Evolutionary conservation across 2,888 invertebrate genomes (phyloP).

Genomic region (Pasiphila rectangulata): DNA sequence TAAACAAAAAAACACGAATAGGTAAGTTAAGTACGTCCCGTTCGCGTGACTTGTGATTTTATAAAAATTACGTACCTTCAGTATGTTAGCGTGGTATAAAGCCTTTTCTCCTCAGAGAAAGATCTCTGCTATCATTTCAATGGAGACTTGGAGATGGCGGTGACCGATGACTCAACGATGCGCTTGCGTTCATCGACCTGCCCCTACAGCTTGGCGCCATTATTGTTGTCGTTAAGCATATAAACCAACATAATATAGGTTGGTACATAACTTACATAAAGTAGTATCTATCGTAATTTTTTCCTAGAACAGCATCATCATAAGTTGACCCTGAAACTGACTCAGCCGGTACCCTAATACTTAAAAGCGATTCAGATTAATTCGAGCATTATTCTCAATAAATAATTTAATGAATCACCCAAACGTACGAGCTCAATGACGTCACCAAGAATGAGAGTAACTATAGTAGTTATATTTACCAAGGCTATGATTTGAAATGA

Average conservation of each 20-base stretch:
- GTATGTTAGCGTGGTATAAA: conserved; percentile 36
- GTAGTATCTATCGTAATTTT: not conserved
- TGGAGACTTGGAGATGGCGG: conserved; percentile 46
- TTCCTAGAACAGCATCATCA: conserved; percentile 2
- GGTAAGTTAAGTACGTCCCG: too few species aligned
- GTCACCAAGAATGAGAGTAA: conserved; percentile 53
- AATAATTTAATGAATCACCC: conserved; percentile 52
- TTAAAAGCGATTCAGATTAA: conserved; percentile 37
- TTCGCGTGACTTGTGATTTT: conserved; percentile 43
- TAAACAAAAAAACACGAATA: conserved; percentile 29
- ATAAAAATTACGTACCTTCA: conserved; percentile 45
- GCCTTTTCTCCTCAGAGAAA: conserved; percentile 14
- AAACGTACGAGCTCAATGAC: conserved; percentile 45
- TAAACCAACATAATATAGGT: conserved; percentile 29
- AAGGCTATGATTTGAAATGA: conserved; percentile 48
- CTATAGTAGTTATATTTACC: conserved; percentile 41
- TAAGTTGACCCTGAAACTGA: conserved; percentile 12
- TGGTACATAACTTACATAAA: not conserved
- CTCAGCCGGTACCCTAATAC: not conserved
- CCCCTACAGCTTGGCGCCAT: conserved; percentile 54
- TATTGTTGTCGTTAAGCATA: conserved; percentile 51
- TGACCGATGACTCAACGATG: conserved; percentile 62
- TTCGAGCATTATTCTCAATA: conserved; percentile 32
- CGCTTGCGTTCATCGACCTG: conserved; percentile 65
- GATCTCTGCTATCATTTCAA: conserved; percentile 24